phyloP scores from a whole-genome alignment of 2,113 vertebrate species.

The Aplodontia rufa region DNA sequence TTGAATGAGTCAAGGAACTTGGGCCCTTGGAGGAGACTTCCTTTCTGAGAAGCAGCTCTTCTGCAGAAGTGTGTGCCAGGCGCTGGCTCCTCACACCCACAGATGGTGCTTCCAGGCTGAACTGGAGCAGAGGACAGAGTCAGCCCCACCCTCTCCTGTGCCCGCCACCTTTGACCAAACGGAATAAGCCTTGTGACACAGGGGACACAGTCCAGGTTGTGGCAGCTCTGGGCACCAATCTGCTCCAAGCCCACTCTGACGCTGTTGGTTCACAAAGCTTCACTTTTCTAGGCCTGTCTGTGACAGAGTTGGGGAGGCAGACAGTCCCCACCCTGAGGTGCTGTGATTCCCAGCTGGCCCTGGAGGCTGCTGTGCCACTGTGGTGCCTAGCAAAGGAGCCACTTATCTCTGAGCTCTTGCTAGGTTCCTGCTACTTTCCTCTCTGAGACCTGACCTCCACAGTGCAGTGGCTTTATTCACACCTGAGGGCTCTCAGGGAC shows the following conservation, averaged over 20 bases:
- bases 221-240: too few relatives aligned
- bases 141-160: rapidly evolving
- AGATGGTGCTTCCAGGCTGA: rapidly evolving
- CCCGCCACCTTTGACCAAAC: background rate
- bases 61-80: background rate
- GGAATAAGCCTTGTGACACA: rapidly evolving
- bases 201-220: rapidly evolving
- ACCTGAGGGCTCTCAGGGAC: background rate
- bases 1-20: background rate
- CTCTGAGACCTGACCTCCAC: background rate
- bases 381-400: background rate
- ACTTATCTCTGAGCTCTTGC: background rate
- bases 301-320: background rate
- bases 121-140: background rate
- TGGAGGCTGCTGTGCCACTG: rapidly evolving
- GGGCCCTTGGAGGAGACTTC: background rate
- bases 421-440: background rate
- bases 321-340: rapidly evolving
- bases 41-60: background rate
- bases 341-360: background rate
- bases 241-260: background rate
- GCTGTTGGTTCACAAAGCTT: background rate
- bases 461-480: background rate
- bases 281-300: background rate
- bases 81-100: rapidly evolving